phyloP scores from a whole-genome alignment of 2,797 vertebrate genomes.

The Pangasius mekongensis region DNA sequence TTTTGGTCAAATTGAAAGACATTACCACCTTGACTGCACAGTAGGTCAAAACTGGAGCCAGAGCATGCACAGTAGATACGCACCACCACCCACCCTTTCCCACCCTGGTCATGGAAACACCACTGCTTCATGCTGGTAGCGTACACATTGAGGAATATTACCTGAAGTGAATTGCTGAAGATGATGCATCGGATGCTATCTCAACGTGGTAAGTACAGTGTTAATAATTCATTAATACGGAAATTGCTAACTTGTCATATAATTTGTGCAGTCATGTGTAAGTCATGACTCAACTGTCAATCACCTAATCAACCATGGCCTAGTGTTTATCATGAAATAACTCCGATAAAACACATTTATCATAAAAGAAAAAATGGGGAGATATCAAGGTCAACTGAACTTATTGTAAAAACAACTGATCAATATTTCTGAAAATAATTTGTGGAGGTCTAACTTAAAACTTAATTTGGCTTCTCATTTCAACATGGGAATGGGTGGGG shows the following conservation, averaged over 20 bases:
- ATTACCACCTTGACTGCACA: neutral
- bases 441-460: neutral
- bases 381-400: neutral
- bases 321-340: neutral
- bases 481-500: neutral
- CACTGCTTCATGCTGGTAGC: neutral
- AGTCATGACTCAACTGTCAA: neutral
- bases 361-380: neutral
- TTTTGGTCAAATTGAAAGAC: neutral
- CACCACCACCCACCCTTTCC: neutral
- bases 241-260: neutral
- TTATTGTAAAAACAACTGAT: neutral
- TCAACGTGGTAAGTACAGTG: neutral
- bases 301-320: neutral
- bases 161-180: neutral
- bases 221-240: neutral
- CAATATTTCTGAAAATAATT: constrained; percentile 2
- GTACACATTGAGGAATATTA: neutral
- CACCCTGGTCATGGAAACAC: neutral
- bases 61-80: neutral
- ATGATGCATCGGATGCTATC: neutral
- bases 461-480: neutral
- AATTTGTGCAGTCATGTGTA: no score
- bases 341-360: neutral
- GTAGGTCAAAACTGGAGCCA: neutral